Conservation (phyloP, 2,797 vertebrate genomes). For the Hozukius guyotensis region DNA sequence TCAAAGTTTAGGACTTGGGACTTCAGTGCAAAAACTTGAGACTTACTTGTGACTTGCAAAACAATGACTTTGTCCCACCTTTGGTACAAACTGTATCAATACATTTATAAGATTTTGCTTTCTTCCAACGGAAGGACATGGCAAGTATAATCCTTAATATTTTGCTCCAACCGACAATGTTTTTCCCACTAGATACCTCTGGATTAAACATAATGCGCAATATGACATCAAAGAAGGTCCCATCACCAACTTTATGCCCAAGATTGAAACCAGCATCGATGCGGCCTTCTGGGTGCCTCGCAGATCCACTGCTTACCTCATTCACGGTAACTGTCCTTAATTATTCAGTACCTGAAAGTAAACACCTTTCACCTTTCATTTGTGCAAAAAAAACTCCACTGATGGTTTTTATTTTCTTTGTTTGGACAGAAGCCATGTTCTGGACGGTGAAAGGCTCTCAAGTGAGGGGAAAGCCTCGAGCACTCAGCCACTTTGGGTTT, state of each 20-base stretch:
- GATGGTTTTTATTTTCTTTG: not conserved
- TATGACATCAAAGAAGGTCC: constrained; percentile 80
- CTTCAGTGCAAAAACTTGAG: too few relatives aligned
- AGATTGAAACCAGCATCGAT: constrained; percentile 78
- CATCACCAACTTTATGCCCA: constrained; percentile 83
- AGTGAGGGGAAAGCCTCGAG: constrained; percentile 72
- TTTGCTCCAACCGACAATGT: not conserved
- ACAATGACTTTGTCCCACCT: too few relatives aligned
- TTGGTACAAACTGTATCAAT: not conserved
- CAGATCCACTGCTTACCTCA: constrained; percentile 79
- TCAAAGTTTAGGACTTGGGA: too few relatives aligned
- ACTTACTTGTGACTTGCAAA: too few relatives aligned
- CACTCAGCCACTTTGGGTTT: constrained; percentile 80
- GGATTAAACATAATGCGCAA: constrained; percentile 81
- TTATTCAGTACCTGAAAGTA: not conserved
- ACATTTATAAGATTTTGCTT: not conserved
- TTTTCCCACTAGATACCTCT: constrained; percentile 75
- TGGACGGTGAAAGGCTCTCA: constrained; percentile 82
- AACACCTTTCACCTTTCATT: not conserved
- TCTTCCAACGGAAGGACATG: not conserved
- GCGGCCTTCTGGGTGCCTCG: constrained; percentile 83
- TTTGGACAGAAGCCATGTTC: constrained; percentile 74
- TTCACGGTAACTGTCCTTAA: constrained; percentile 73
- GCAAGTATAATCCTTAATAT: not conserved
- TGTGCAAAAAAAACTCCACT: not conserved